Evolutionary conservation across 2,113 vertebrate species (phyloP), one percentile per base, ranked within the genome.

Genomic region (Hypanus sabinus): DNA sequence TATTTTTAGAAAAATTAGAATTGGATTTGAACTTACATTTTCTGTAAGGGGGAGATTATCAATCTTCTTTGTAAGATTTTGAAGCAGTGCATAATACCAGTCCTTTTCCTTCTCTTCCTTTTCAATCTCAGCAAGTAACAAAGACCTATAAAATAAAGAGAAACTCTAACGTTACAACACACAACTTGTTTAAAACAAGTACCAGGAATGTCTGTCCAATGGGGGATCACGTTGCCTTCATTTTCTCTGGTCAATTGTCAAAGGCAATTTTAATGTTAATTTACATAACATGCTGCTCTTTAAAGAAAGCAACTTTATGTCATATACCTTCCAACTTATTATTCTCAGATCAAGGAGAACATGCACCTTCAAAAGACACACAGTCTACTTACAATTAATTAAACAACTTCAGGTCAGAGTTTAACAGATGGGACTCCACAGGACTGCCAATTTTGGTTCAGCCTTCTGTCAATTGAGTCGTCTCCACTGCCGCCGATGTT

Each of bases 71-170:
- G 99, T 99, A 83, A 99, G 97, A 94, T 99, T 98, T 96, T 99
- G 98, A 95, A 99, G 97, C 95, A 99, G 99, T 94, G 98, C 97
- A 62, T 99, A 99, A 95, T 99, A 99, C 99, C 98, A 99, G 95
- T 98, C 98, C 95, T 99, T 99, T 95, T 99, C 98, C 94, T 99
- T 99, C 95, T 99, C 99, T 95, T 99, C 99, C 95, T 99, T 99
- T 96, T 99, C 98, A 95, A 99, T 97, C 95, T 99, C 99, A 94
- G 98, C 98, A 97, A 99, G 97, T 95, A 99, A 95, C 93, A 99
- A 97, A 94, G 97, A 97, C 94, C 98, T 99, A 91, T 10, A 18
- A 20, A 81, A 27, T 11, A 20, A 83, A 94, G 24, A 94, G 24
- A 73, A 93, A 71, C 0, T 30, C 7, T 55, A 30, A 5, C 46